phyloP scores from a whole-genome alignment of 1,140 invertebrate genomes.

The Achatina immaculata region DNA sequence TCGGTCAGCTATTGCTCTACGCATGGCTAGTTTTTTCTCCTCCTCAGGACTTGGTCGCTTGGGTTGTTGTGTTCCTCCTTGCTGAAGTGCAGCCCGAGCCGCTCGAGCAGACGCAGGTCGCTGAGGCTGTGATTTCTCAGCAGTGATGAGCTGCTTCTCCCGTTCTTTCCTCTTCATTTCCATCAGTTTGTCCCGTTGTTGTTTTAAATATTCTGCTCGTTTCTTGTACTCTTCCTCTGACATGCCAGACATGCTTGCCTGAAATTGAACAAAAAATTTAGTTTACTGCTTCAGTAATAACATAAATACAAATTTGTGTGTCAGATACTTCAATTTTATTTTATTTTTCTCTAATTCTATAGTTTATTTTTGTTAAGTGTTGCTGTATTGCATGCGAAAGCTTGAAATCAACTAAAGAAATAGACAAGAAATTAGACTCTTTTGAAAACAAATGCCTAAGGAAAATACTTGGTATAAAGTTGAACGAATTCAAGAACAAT shows the following conservation, averaged over 20 bases:
- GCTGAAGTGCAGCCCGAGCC: slow-evolving; percentile 76
- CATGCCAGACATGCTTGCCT: slow-evolving; percentile 60
- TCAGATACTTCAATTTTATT: too few species aligned
- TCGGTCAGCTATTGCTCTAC: slow-evolving; percentile 84
- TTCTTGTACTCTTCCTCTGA: slow-evolving; percentile 80
- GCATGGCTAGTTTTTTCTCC: slow-evolving; percentile 79
- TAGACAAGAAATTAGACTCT: too few species aligned
- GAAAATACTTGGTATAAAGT: too few species aligned
- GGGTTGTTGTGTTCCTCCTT: slow-evolving; percentile 64
- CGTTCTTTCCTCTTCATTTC: slow-evolving; percentile 88
- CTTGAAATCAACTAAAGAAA: too few species aligned
- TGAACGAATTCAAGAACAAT: too few species aligned
- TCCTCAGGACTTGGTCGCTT: slow-evolving; percentile 38
- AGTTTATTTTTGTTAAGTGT: too few species aligned
- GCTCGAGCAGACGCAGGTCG: slow-evolving; percentile 81
- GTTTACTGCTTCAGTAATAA: too few species aligned
- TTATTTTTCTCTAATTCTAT: too few species aligned
- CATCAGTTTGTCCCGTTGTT: slow-evolving; percentile 90
- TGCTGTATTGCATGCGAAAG: too few species aligned
- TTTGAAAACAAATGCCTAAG: too few species aligned
- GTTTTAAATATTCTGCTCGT: slow-evolving; percentile 85
- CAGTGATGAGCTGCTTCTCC: slow-evolving; percentile 78
- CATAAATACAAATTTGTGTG: background rate
- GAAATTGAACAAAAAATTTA: slow-evolving; percentile 23
- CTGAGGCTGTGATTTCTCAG: slow-evolving; percentile 54